Percentiles rank a stretch among this genome's conserved stretches.
These are phyloP conservation scores for Strigamia transsilvanica DNA, from an alignment of 2,888 invertebrate species.

Conservation along the genomic window DNA sequence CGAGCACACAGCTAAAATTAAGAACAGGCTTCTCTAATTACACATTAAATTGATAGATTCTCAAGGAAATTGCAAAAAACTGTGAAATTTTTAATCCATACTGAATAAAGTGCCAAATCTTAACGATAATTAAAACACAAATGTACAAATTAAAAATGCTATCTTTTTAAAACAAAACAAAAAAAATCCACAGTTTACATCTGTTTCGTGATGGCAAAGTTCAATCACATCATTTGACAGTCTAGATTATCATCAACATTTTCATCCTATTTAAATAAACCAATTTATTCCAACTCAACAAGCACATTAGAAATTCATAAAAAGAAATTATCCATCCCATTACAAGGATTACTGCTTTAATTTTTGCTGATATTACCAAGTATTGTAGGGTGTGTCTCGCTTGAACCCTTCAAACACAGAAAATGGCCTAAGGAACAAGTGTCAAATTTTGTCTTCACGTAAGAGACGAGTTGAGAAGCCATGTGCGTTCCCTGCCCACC, in stretches of 20 bases:
- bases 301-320: not conserved
- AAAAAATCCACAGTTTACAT: conserved; percentile 27
- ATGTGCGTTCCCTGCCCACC: conserved; percentile 40
- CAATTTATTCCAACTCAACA: not conserved
- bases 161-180: not conserved
- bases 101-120: not conserved
- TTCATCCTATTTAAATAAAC: not conserved
- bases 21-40: not conserved
- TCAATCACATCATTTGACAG: conserved; percentile 24
- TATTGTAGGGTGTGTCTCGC: not conserved
- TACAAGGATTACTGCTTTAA: not conserved
- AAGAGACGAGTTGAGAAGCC: conserved; percentile 25
- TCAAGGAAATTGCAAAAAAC: conserved; percentile 19
- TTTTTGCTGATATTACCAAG: not conserved
- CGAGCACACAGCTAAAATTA: not conserved
- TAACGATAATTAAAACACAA: conserved; percentile 10
- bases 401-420: not conserved
- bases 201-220: conserved; percentile 9
- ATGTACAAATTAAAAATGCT: not conserved
- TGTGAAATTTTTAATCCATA: conserved; percentile 36
- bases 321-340: not conserved
- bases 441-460: conserved; percentile 31
- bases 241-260: conserved; percentile 10
- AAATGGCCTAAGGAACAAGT: conserved; percentile 14
- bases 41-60: not conserved